Base-by-base conservation (phyloP, 1,140 invertebrate species). In the Stenopsyche tienmushanensis region DNA sequence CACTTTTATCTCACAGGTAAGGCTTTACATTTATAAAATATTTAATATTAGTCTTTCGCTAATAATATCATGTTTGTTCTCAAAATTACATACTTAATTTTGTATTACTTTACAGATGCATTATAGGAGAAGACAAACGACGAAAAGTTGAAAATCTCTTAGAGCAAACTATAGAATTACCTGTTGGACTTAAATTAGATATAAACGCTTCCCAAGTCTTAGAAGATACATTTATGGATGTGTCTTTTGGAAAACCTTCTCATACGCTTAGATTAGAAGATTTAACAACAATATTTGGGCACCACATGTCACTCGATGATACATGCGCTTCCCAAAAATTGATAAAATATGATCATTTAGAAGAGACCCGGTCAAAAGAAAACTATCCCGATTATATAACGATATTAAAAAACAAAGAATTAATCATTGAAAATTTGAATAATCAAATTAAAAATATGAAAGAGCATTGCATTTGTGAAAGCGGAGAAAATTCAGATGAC, bases 1-100 rank as follows among this genome's bases (percentile, higher is more conserved):
- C 87, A 39, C 75, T 91, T 47, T 72, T 91, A 5, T 84, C 84
- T 54, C 82, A 89, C 67, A 87, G 87, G 79, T 80, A 75, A 74
- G 74, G 74, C 21, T 59, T 24, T 57, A 25, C 52, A 24, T 54
- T 39, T 13, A 39, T 39, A 39, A 5, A 13, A 8, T 5, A 39
- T 5, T 39, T 39, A 39, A 49, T 17, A 49, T 17, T 15, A 7
- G 21, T 17, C 23, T 1, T 49, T 17, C 2, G 3, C 2, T 39
- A 8, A 39, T 8, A 8, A 8, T 39, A 8, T 39, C 29, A 39
- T 9, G 17, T 47, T 9, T 47, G 9, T 47, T 47, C 17, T 9
- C 17, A 47, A 47, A 13, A 8, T 8, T 39, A 39, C n/a, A 34
- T 10, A 58, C 10, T 9, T 50, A 2, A 15, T 26, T 42, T 39